A percentile compares a stretch with the other conserved stretches of the same genome.
Conservation (phyloP, 2,797 vertebrate genomes). For the Lithobates sylvaticus region DNA sequence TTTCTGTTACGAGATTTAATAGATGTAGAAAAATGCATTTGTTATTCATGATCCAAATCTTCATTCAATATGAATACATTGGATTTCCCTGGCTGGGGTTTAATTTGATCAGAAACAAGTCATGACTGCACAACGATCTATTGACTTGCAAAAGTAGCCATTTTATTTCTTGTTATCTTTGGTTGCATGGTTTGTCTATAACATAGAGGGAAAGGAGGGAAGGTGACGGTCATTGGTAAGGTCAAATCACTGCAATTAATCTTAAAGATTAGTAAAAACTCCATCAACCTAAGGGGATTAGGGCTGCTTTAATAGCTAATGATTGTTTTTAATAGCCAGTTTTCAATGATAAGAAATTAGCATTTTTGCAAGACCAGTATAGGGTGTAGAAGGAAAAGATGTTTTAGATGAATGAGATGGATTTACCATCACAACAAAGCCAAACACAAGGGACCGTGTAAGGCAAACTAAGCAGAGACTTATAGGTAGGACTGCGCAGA, state of each 20-base stretch:
- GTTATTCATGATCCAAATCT: conserved; percentile 22
- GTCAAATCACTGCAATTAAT: conserved; percentile 41
- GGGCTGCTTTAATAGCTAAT: conserved; percentile 30
- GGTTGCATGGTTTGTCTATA: conserved; percentile 4
- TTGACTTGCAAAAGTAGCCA: conserved; percentile 28
- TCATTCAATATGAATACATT: conserved; percentile 40
- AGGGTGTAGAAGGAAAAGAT: neutral
- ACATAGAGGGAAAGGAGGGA: neutral
- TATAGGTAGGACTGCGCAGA: neutral
- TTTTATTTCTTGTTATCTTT: conserved; percentile 20
- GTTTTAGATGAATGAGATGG: neutral
- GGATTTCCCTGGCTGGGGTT: conserved; percentile 3
- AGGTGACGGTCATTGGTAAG: conserved; percentile 44
- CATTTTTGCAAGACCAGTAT: neutral
- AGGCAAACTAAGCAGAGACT: conserved; percentile 2
- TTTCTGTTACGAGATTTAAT: neutral
- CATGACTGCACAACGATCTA: conserved; percentile 6
- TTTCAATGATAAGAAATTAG: conserved; percentile 11
- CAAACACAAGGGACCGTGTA: neutral
- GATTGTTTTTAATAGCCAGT: conserved; percentile 48
- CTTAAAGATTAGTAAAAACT: conserved; percentile 37
- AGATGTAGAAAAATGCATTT: neutral
- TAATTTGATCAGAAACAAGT: conserved; percentile 17
- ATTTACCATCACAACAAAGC: conserved; percentile 2
- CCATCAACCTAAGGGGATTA: conserved; percentile 37